Base-by-base conservation (phyloP, 2,113 vertebrate genomes). In the Hippocampus mohnikei region DNA sequence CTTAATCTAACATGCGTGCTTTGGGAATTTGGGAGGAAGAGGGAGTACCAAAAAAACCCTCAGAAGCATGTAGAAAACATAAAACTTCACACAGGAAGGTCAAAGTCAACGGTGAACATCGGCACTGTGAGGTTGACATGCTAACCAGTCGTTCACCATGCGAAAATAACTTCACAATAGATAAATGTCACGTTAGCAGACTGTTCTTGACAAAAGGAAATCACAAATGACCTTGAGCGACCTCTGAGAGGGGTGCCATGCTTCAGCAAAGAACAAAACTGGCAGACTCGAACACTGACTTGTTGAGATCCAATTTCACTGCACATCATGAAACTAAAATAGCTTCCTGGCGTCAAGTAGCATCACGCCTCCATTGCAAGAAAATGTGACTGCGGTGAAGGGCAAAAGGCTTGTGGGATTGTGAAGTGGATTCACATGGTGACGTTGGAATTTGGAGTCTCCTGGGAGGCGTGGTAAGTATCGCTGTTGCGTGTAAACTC, bases 241-340 rank as follows among this genome's bases (percentile, higher is more conserved):
- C 76, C 76, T 50, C 41, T 77, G 53, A 48, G 53, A 48, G 67
- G 66, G 71, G 40, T 11, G 20, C 41, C 25, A 15, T 48, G 5
- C 46, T 6, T 16, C 50, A 67, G 41, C 64, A 70, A 20, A 71
- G 61, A 23, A 59, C 71, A 8, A 37, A 66, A 82, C 73, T 83
- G 84, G 86, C 86, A 83, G 82, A 79, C 70, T 76, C 40, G 4
- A 78, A 76, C 37, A 15, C 76, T 64, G 77, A 75, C 69, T 58
- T 27, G 52, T 55, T 71, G 18, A 33, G 76, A 70, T 89, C 86
- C 71, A 55, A 85, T 91, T 90, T 86, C 87, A 82, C 77, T 74
- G 86, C 79, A 82, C 73, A 73, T 64, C 77, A 27, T 78, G 79
- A 66, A 81, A 79, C 69, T 50, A 74, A 90, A 90, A 90, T 87